Percentiles rank a stretch among this genome's conserved stretches.
These are phyloP conservation scores for Chiloscyllium punctatum DNA, from an alignment of 2,797 vertebrate genomes.

Conservation along the genomic window DNA sequence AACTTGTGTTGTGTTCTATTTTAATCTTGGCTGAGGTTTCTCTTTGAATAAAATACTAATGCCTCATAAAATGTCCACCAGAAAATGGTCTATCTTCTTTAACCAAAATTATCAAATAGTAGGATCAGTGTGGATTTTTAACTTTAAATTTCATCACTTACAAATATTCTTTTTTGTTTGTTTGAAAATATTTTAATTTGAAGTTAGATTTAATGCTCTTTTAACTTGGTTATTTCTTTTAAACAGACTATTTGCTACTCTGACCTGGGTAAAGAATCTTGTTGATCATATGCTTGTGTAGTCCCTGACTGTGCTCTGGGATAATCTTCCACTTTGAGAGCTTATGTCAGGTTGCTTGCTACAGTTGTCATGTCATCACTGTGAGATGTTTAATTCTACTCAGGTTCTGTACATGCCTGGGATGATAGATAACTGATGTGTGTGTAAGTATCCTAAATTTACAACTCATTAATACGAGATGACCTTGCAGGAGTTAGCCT, in stretches of 20 bases:
- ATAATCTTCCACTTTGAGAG: slow-evolving; percentile 23
- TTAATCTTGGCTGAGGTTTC: background rate
- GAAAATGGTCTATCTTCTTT: background rate
- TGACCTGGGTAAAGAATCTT: background rate
- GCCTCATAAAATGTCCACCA: background rate
- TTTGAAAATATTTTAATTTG: background rate
- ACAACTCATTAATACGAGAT: background rate
- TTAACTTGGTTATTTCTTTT: background rate
- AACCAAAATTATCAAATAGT: background rate
- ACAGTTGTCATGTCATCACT: slow-evolving; percentile 22
- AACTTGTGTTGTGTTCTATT: background rate
- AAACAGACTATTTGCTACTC: background rate
- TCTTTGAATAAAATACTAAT: background rate
- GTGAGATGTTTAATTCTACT: slow-evolving; percentile 27
- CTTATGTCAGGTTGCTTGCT: background rate
- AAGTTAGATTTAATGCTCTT: background rate
- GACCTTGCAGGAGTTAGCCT: slow-evolving; percentile 8
- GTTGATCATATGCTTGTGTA: slow-evolving; percentile 19
- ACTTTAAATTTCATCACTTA: slow-evolving; percentile 3
- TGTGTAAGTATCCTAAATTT: slow-evolving; percentile 35
- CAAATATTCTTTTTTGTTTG: background rate
- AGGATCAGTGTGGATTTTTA: background rate
- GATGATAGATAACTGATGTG: slow-evolving; percentile 35
- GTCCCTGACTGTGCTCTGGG: slow-evolving; percentile 2
- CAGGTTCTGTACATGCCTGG: slow-evolving; percentile 25